Evolutionary conservation across 2,113 vertebrate genomes (phyloP).

Genomic region (Siniperca chuatsi): DNA sequence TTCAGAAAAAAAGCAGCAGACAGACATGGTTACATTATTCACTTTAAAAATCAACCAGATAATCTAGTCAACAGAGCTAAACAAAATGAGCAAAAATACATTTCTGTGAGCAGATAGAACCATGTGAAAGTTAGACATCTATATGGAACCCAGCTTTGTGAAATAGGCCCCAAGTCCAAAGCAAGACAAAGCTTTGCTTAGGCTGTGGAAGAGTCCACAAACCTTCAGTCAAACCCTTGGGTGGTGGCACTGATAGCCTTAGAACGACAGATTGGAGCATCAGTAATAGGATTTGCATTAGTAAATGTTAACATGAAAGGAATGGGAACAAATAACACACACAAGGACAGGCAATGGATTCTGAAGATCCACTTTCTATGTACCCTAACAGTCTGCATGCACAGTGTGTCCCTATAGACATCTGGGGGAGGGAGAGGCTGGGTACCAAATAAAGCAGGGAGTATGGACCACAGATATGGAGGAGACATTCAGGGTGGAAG

Average conservation of each 20-base stretch:
- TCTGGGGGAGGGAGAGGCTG: constrained; percentile 27
- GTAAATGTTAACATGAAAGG: constrained; percentile 72
- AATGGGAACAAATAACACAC: constrained; percentile 70
- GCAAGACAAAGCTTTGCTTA: constrained; percentile 78
- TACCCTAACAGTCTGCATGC: constrained; percentile 76
- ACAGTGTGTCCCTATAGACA: constrained; percentile 71
- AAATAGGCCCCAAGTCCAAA: constrained; percentile 77
- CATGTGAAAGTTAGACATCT: constrained; percentile 81
- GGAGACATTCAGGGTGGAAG: constrained; percentile 80
- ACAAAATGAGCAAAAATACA: constrained; percentile 26
- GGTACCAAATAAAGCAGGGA: constrained; percentile 54
- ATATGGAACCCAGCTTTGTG: constrained; percentile 77
- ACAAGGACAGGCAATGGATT: constrained; percentile 66
- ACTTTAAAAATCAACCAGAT: constrained; percentile 31
- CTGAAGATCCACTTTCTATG: constrained; percentile 50
- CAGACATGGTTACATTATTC: constrained; percentile 26
- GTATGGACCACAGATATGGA: constrained; percentile 66
- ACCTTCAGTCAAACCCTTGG: constrained; percentile 66
- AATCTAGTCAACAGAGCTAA: constrained; percentile 25
- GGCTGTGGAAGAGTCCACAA: constrained; percentile 66
- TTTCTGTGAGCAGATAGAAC: constrained; percentile 42
- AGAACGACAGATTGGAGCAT: constrained; percentile 47
- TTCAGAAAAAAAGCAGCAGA: constrained; percentile 36
- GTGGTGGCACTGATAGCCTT: constrained; percentile 53
- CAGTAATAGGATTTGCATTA: constrained; percentile 71